phyloP scores from a whole-genome alignment of 2,797 vertebrate species.

The Sebastes vulpes region DNA sequence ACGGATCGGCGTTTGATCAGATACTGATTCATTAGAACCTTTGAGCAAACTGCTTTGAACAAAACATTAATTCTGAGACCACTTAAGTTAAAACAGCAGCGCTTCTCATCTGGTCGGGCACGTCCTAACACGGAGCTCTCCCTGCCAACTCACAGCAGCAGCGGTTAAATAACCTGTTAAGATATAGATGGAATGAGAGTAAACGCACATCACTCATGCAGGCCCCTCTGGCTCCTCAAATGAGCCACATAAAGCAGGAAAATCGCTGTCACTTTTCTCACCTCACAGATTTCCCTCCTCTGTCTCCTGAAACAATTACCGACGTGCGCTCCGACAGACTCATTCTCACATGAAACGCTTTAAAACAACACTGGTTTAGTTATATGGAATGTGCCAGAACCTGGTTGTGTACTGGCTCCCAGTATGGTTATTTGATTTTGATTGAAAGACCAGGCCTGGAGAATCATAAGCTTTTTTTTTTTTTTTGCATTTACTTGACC shows the following conservation, averaged over 20 bases:
- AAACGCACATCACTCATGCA: slow-evolving; percentile 55
- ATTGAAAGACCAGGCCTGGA: slow-evolving; percentile 79
- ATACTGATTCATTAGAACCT: slow-evolving; percentile 12
- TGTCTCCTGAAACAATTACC: slow-evolving; percentile 65
- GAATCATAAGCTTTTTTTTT: slow-evolving; percentile 31
- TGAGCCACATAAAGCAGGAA: slow-evolving; percentile 61
- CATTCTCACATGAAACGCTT: slow-evolving; percentile 64
- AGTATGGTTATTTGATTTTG: slow-evolving; percentile 45
- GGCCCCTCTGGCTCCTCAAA: slow-evolving; percentile 60
- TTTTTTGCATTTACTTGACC: slow-evolving; percentile 58
- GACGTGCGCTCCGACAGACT: slow-evolving; percentile 41
- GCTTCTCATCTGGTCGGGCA: slow-evolving; percentile 25
- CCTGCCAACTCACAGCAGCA: slow-evolving; percentile 33
- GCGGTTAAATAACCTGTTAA: slow-evolving; percentile 45
- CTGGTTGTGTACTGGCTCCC: slow-evolving; percentile 27
- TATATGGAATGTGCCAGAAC: slow-evolving; percentile 12
- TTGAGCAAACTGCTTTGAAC: slow-evolving; percentile 26
- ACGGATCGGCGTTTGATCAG: background rate
- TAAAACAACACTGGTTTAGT: slow-evolving; percentile 39
- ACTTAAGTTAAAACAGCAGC: background rate
- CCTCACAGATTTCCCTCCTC: slow-evolving; percentile 53
- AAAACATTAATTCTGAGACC: slow-evolving; percentile 14
- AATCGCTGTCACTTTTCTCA: slow-evolving; percentile 63
- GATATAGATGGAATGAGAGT: slow-evolving; percentile 53
- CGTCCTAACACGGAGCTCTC: slow-evolving; percentile 38